phyloP scores from a whole-genome alignment of 2,797 vertebrate species.

The Clarias platycephalus region DNA sequence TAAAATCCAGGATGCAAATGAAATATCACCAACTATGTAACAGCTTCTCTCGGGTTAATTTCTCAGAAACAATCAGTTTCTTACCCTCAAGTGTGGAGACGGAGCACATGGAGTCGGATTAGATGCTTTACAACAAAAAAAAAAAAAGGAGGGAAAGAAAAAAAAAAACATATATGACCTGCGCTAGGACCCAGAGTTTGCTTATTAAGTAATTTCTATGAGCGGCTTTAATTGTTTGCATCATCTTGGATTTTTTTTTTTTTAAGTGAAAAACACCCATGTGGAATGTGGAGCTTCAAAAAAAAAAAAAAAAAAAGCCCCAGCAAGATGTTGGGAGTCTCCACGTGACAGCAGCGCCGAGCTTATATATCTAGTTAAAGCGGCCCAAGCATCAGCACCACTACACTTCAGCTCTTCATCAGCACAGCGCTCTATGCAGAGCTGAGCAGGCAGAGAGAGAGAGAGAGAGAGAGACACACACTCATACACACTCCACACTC shows the following conservation, averaged over 20 bases:
- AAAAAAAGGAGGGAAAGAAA: not conserved
- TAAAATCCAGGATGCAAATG: not conserved
- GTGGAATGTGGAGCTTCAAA: constrained; percentile 46
- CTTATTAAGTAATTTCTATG: constrained; percentile 42
- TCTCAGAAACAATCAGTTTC: no score
- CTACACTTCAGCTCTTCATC: constrained; percentile 63
- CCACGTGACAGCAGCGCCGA: constrained; percentile 73
- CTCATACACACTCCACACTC: not conserved
- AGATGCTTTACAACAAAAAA: not conserved
- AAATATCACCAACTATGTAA: not conserved
- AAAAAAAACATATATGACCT: not conserved
- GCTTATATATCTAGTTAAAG: constrained; percentile 75
- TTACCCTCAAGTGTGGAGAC: not conserved
- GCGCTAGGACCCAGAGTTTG: constrained; percentile 72
- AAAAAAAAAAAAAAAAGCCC: constrained; percentile 52
- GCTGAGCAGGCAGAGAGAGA: constrained; percentile 41
- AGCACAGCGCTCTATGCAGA: constrained; percentile 45
- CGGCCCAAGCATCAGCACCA: constrained; percentile 80
- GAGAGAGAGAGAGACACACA: not conserved
- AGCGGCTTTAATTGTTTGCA: constrained; percentile 61
- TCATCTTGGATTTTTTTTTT: constrained; percentile 62
- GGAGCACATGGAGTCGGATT: no score
- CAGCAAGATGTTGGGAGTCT: constrained; percentile 63
- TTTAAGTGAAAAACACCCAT: constrained; percentile 22
- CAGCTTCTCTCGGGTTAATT: not conserved